Evolutionary conservation across 2,113 vertebrate genomes (phyloP).

Genomic region (Heterotis niloticus): DNA sequence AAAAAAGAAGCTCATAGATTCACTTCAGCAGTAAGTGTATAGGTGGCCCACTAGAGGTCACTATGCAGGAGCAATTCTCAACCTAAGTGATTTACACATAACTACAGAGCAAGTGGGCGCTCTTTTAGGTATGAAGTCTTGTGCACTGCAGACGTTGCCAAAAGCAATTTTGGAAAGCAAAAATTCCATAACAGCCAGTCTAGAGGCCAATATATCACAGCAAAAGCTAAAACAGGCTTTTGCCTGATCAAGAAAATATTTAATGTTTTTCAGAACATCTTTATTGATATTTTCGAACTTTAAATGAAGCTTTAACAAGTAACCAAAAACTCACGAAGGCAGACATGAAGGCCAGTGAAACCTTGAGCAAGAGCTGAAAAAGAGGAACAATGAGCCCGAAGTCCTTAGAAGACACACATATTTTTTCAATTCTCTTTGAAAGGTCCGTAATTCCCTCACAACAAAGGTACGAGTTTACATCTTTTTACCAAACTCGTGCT

Average conservation of each 20-base stretch:
- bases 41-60: conserved; percentile 17
- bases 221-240: conserved; percentile 26
- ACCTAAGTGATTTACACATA: neutral
- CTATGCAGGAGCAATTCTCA: neutral
- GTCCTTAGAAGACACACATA: neutral
- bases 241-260: conserved; percentile 61
- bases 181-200: conserved; percentile 42
- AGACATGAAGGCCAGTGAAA: conserved; percentile 34
- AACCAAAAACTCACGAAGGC: conserved; percentile 50
- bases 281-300: conserved; percentile 53
- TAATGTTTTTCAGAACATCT: conserved; percentile 56
- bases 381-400: neutral
- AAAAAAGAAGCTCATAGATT: neutral
- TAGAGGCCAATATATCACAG: neutral
- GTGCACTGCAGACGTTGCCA: neutral
- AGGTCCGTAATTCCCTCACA: neutral
- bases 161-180: conserved; percentile 40
- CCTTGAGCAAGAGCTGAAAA: neutral
- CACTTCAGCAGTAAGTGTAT: neutral
- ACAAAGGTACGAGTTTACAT: conserved; percentile 19
- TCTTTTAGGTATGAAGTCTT: conserved; percentile 1
- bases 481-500: neutral
- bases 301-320: conserved; percentile 53
- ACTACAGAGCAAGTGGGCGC: neutral
- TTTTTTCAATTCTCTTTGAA: conserved; percentile 15